These are phyloP conservation scores for Ptychochromis oligacanthus DNA, from an alignment of 2,113 vertebrate species.

Conservation along the genomic window DNA sequence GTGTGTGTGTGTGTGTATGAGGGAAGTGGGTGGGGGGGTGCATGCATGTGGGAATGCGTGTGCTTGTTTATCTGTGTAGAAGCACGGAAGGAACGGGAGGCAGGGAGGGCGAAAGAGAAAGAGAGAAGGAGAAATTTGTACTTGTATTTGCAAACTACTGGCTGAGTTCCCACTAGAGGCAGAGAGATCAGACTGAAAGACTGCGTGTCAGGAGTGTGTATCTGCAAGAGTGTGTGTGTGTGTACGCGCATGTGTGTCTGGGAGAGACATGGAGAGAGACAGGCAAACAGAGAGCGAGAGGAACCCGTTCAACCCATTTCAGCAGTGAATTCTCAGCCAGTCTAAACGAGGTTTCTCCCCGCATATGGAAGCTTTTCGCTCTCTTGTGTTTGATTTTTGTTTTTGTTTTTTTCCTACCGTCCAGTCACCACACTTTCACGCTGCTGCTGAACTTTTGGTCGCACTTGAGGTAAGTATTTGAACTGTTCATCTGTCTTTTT, in stretches of 20 bases:
- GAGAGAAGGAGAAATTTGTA: constrained; percentile 57
- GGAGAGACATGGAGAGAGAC: neutral
- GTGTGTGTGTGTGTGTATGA: constrained; percentile 13
- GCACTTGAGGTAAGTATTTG: constrained; percentile 61
- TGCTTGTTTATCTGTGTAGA: constrained; percentile 64
- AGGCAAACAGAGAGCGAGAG: constrained; percentile 8
- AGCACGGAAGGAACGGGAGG: constrained; percentile 35
- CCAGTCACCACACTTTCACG: constrained; percentile 37
- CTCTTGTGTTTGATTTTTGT: neutral
- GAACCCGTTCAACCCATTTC: constrained; percentile 66
- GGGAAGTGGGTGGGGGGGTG: neutral
- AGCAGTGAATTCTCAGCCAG: constrained; percentile 67
- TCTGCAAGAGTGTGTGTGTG: neutral
- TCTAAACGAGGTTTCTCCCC: constrained; percentile 65
- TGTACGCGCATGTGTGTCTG: neutral
- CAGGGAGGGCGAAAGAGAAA: constrained; percentile 10
- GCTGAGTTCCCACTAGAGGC: constrained; percentile 69
- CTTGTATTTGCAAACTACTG: constrained; percentile 74
- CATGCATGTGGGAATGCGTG: constrained; percentile 51
- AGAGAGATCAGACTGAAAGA: constrained; percentile 54
- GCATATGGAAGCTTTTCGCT: constrained; percentile 61
- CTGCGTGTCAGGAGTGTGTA: constrained; percentile 45
- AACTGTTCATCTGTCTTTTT: neutral
- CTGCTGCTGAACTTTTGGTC: constrained; percentile 31
- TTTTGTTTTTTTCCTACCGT: constrained; percentile 56